phyloP scores from a whole-genome alignment of 2,113 vertebrate species.

The Campylorhamphus procurvoides region DNA sequence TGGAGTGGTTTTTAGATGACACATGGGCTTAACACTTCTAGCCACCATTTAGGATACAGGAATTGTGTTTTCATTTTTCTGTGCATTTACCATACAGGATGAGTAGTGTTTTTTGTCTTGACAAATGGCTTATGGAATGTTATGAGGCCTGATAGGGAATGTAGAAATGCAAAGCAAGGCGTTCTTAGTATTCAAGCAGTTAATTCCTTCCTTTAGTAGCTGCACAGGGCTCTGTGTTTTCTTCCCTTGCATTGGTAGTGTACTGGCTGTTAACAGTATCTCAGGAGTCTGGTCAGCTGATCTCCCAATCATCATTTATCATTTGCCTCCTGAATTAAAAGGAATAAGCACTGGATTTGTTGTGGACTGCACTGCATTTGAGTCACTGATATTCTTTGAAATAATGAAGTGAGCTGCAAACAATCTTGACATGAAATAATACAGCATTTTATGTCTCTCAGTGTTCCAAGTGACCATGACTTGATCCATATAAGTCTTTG shows the following conservation, averaged over 20 bases:
- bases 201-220: not conserved
- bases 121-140: not conserved
- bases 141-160: not conserved
- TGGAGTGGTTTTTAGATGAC: not conserved
- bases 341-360: not conserved
- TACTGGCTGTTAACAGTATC: not conserved
- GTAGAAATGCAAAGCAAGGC: not conserved
- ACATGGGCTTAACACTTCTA: not conserved
- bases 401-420: conserved; percentile 36
- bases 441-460: conserved; percentile 32
- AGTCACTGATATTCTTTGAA: conserved; percentile 5
- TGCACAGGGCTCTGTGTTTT: not conserved
- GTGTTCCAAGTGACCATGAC: conserved; percentile 50
- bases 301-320: not conserved
- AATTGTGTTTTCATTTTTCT: not conserved
- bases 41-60: not conserved
- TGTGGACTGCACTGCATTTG: not conserved
- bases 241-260: not conserved
- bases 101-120: not conserved
- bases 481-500: conserved; percentile 55
- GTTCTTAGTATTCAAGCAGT: not conserved
- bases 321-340: not conserved
- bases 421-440: conserved; percentile 35
- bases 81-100: not conserved
- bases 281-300: not conserved